Conservation (phyloP, 2,797 vertebrate species). For the Syncerus caffer region DNA sequence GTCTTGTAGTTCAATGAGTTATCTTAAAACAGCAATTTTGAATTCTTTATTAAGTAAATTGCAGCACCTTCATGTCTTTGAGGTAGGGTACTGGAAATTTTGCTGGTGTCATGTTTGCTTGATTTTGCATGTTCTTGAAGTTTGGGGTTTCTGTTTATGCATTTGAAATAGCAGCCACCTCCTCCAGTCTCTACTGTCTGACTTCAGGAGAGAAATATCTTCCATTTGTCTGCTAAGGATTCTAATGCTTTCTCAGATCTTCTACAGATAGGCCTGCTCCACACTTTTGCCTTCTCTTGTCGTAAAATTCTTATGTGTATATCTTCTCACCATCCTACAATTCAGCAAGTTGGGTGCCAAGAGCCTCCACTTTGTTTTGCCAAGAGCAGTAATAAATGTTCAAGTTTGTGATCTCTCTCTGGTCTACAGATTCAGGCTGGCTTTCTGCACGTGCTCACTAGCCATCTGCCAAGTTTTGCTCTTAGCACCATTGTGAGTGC, state of each 20-base stretch:
- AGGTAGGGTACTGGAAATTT: not conserved
- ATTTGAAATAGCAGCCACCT: not conserved
- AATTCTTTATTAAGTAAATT: not conserved
- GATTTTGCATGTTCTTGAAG: not conserved
- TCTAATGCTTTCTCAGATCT: not conserved
- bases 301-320: not conserved
- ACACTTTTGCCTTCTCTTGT: not conserved
- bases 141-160: not conserved
- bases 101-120: not conserved
- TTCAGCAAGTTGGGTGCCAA: not conserved
- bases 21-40: not conserved
- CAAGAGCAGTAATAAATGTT: not conserved
- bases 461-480: not conserved
- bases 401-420: not conserved
- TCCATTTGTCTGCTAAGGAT: not conserved
- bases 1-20: not conserved
- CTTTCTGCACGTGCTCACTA: not conserved
- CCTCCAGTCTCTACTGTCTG: not conserved
- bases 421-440: not conserved
- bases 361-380: not conserved
- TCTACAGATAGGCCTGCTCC: not conserved
- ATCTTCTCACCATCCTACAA: not conserved
- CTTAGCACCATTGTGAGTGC: not conserved
- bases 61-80: not conserved
- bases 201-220: not conserved